Evolutionary conservation across 1,140 invertebrate species (phyloP).

Genomic region (Drosophila sulfurigaster): DNA sequence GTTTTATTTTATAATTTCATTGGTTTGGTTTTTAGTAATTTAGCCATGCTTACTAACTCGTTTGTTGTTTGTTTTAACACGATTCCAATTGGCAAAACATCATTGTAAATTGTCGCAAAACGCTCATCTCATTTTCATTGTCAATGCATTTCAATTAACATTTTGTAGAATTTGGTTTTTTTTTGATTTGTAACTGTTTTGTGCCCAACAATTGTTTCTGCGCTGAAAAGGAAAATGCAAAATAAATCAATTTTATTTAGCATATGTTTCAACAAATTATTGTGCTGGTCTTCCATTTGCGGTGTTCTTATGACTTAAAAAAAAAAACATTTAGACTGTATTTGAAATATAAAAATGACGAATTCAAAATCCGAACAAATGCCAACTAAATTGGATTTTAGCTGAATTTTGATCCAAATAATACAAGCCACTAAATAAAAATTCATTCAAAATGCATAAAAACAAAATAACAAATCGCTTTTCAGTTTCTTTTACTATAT

Average conservation of each 20-base stretch:
- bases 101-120: background rate
- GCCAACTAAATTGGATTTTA: constrained; percentile 2
- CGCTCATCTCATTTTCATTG: constrained; percentile 30
- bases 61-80: constrained; percentile 7
- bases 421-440: constrained; percentile 2
- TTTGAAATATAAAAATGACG: constrained; percentile 34
- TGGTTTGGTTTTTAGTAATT: constrained; percentile 15
- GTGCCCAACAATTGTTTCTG: constrained; percentile 48
- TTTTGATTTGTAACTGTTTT: constrained; percentile 30
- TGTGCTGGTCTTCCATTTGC: constrained; percentile 60
- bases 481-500: constrained; percentile 24
- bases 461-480: constrained; percentile 44
- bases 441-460: constrained; percentile 19
- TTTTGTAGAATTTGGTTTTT: constrained; percentile 61
- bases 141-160: constrained; percentile 18
- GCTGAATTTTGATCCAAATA: constrained; percentile 12
- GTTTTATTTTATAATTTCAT: constrained; percentile 6
- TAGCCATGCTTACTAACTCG: constrained; percentile 35
- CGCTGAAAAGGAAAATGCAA: constrained; percentile 22
- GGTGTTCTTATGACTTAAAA: constrained; percentile 46
- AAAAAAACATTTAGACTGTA: constrained; percentile 5
- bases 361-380: background rate
- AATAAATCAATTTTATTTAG: constrained; percentile 9
- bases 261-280: constrained; percentile 13
- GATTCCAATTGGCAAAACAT: constrained; percentile 35